Conservation (phyloP, 2,797 vertebrate genomes). For the Acestrorhynchus altus region DNA sequence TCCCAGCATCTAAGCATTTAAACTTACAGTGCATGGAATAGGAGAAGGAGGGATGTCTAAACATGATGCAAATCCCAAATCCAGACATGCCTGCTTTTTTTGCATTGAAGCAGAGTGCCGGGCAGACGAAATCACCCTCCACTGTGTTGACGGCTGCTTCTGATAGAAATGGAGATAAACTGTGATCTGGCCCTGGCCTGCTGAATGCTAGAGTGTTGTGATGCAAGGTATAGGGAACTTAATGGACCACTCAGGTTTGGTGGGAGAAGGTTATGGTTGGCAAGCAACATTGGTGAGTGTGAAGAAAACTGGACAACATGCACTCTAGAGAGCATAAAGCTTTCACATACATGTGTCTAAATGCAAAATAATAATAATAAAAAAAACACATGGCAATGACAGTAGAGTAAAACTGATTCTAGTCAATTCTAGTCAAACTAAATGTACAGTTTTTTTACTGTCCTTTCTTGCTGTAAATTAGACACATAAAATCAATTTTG, state of each 20-base stretch:
- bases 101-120: conserved; percentile 44
- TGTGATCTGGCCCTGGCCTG: conserved; percentile 65
- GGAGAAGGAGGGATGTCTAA: conserved; percentile 43
- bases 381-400: too few species aligned
- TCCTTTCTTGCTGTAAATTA: too few species aligned
- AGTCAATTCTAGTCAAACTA: too few species aligned
- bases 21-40: conserved; percentile 56
- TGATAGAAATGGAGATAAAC: conserved; percentile 73
- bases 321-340: too few species aligned
- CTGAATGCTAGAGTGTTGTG: conserved; percentile 39
- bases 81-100: conserved; percentile 67
- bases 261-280: too few species aligned
- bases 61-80: conserved; percentile 63
- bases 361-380: too few species aligned
- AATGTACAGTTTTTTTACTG: too few species aligned
- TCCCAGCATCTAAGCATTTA: conserved; percentile 65
- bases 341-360: too few species aligned
- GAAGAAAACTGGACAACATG: too few species aligned
- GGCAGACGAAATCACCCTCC: conserved; percentile 63
- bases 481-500: too few species aligned
- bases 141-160: conserved; percentile 70
- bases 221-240: conserved; percentile 9
- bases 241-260: background rate
- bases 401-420: too few species aligned
- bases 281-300: too few species aligned